Base-by-base conservation (phyloP, 1,140 invertebrate species). In the Heliconius melpomene region DNA sequence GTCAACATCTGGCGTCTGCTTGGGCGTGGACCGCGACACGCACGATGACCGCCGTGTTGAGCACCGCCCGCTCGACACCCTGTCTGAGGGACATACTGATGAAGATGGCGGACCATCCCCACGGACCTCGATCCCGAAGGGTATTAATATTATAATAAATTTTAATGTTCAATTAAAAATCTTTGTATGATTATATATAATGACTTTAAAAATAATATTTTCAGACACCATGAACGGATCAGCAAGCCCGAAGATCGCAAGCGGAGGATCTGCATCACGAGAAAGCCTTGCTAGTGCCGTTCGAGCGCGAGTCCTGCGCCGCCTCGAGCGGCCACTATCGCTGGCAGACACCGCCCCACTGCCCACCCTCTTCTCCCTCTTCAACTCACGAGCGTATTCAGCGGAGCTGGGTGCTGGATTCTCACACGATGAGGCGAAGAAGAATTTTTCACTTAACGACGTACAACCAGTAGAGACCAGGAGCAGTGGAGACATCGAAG, bases 31-130 rank as follows among this genome's bases (percentile, higher is more conserved):
- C 73, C 66, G 71, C 20, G 79, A 84, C 2, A 50, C 50, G 54
- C 23, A 79, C 36, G 83, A 82, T 50, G 54, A 78, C n/a, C 40
- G 77, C 38, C 83, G 84, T 26, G 74, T 74, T 0, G 88, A 88
- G 5, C 86, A 88, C 40, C 84, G 84, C 11, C 87, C 85, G 1
- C 85, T 94, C 5, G 92, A 93, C 74, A 94, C 92, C 0, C 88
- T 94, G 8, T 91, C 91, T 0, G 92, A 94, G 60, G 87, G 86
- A 5, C 89, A 89, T 78, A 89, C 90, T 2, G 91, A 92, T 52
- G 92, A 94, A 32, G 92, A 94, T 57, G 88, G 74, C 2, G 88
- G 87, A 29, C 84, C 87, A 1, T 91, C 92, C 2, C 90, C 92
- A 0, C 75, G 89, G 18, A 82, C 89, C 0, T 91, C 90, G 3